Evolutionary conservation across 2,888 invertebrate species (phyloP).

Genomic region (Seira musarum): DNA sequence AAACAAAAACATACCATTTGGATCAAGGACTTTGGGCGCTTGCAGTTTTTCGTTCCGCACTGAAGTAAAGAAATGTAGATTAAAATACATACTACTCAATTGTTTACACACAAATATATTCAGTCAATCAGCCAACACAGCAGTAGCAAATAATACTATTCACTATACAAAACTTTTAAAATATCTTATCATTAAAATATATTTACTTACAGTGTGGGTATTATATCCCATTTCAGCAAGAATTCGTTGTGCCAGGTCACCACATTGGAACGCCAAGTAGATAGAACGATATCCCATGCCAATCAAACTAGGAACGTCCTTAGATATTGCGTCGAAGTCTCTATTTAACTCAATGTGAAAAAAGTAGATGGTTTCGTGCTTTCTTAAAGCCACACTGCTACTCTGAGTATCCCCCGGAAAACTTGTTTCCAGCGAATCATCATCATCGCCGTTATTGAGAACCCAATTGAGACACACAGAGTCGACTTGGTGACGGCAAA

Average conservation of each 20-base stretch:
- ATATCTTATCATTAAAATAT: background rate
- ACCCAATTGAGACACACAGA: constrained; percentile 56
- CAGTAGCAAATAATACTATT: background rate
- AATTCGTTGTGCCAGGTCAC: constrained; percentile 31
- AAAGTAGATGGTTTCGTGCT: constrained; percentile 38
- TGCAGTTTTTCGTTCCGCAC: constrained; percentile 42
- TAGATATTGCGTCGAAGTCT: constrained; percentile 23
- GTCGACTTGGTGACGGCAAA: constrained; percentile 42
- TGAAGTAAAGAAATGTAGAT: background rate
- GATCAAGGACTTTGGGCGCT: constrained; percentile 17
- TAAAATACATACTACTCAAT: background rate
- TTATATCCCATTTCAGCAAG: constrained; percentile 33
- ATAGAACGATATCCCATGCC: constrained; percentile 39
- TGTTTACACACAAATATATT: background rate
- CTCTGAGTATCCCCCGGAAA: constrained; percentile 16
- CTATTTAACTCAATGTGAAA: constrained; percentile 42
- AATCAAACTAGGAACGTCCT: constrained; percentile 18
- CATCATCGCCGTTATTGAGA: constrained; percentile 19
- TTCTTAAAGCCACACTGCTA: background rate
- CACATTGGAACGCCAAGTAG: constrained; percentile 36
- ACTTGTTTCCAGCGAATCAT: background rate
- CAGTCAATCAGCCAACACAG: no score
- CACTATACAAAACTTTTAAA: background rate
- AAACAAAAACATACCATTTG: constrained; percentile 24
- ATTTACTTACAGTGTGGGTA: constrained; percentile 24